A percentile compares a stretch with the other conserved stretches of the same genome.
Evolutionary conservation across 2,888 invertebrate species (phyloP).

Genomic region (Catocala sponsa): DNA sequence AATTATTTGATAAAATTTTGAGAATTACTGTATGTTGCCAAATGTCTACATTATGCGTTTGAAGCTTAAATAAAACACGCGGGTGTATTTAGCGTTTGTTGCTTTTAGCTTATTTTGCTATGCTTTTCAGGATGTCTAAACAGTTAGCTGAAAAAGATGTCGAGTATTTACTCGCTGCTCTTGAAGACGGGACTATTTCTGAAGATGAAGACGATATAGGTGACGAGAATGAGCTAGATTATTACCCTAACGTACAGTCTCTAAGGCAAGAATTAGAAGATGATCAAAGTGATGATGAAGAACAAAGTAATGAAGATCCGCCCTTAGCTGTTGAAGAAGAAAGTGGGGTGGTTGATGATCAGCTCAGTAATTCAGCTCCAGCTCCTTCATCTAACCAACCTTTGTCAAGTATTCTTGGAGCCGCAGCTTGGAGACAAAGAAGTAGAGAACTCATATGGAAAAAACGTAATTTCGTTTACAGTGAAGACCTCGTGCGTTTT

Average conservation of each 20-base stretch:
- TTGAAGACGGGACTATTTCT: conserved; percentile 32
- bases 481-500: conserved; percentile 29
- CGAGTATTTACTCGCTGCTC: conserved; percentile 22
- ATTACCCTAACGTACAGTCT: conserved; percentile 23
- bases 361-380: conserved; percentile 2
- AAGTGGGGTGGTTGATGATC: conserved; percentile 1
- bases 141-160: conserved; percentile 25
- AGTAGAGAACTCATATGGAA: conserved; percentile 21
- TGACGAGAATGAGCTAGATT: conserved; percentile 17
- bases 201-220: conserved; percentile 22
- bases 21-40: conserved; percentile 12
- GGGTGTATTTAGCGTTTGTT: conserved; percentile 6
- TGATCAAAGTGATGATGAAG: conserved; percentile 13
- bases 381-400: conserved; percentile 1
- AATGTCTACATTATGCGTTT: conserved; percentile 18
- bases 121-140: conserved; percentile 11
- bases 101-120: conserved; percentile 16
- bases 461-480: conserved; percentile 23
- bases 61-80: conserved; percentile 11
- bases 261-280: conserved; percentile 25
- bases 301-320: conserved; percentile 25
- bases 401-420: conserved; percentile 20
- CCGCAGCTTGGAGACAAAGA: conserved; percentile 21
- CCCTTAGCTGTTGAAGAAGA: conserved; percentile 26
- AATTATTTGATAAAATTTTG: conserved; percentile 8